Base-by-base conservation (phyloP, 2,888 invertebrate species). In the Andrena trimmerana region DNA sequence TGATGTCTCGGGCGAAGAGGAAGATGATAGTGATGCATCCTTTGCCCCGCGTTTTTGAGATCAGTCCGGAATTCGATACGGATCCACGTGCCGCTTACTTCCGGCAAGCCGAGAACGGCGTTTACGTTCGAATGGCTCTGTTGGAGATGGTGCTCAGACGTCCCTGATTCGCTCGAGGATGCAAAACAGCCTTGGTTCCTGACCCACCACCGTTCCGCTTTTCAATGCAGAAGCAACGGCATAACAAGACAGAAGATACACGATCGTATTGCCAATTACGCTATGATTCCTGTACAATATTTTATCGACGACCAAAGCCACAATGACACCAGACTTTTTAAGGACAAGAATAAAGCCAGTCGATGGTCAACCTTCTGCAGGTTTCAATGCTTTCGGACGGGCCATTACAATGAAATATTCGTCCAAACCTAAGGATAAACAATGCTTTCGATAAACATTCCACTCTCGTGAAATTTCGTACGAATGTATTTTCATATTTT, bases 71-170 rank as follows among this genome's bases (percentile, higher is more conserved):
- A 88, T 98, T 99, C 90, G 99, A 99, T 94, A 97, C 97, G 0
- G 99, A 99, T 94, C 98, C 99, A 0, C 95, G 99, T 68, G 99
- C 99, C 0, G 99, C 99, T 0, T 99, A 99, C 94, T 99, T 99
- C 96, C 96, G 99, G 27, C 99, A 99, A 95, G 99, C 99, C 0
- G 99, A 99, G 94, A 98, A 98, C 92, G 99, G 99, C 84, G 98
- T 99, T 97, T 99, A 98, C 92, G 98, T 99, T 24, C 96, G 99
- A 70, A 99, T 99, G 99, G 99, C 99, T 0, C 95, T 99, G 1
- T 95, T 99, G 24, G 97, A 99, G 0, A 97, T 98, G 96, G 97
- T 99, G 2, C 95, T 98, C 16, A 98, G 98, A 69, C 90, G 91
- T 8, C 36, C 67, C 31, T 85, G 77, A 82, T 81, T 20, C 57